These are phyloP conservation scores for Drosophila lacteicornis DNA, from an alignment of 1,140 invertebrate species.

Conservation along the genomic window DNA sequence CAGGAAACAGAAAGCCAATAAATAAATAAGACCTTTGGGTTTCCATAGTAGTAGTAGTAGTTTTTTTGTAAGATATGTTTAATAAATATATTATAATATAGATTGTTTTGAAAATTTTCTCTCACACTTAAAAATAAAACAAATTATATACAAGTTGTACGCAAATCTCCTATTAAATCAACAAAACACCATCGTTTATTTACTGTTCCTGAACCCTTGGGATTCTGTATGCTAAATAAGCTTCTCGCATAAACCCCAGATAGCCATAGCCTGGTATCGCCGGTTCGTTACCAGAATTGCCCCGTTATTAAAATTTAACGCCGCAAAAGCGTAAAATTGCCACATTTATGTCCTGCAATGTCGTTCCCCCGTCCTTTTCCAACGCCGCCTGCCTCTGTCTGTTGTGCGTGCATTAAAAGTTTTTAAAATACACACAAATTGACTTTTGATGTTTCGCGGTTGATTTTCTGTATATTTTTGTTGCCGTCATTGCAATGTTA, in stretches of 20 bases:
- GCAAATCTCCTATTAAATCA: background rate
- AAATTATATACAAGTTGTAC: too few species aligned
- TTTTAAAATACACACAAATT: conserved; percentile 79
- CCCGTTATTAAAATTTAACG: conserved; percentile 80
- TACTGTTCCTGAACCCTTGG: background rate
- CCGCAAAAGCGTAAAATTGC: conserved; percentile 80
- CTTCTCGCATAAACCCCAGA: conserved; percentile 29
- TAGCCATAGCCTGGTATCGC: conserved; percentile 37
- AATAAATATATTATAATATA: too few species aligned
- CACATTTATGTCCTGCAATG: conserved; percentile 73
- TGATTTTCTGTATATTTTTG: conserved; percentile 61
- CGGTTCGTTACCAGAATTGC: conserved; percentile 60
- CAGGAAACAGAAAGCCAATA: too few species aligned
- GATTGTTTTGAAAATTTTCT: too few species aligned
- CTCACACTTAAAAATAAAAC: too few species aligned
- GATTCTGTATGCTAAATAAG: background rate
- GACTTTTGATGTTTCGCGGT: conserved; percentile 81
- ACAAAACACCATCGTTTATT: background rate
- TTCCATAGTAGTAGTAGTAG: too few species aligned
- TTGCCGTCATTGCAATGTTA: conserved; percentile 39
- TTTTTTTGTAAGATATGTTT: too few species aligned
- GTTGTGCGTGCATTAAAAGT: conserved; percentile 72
- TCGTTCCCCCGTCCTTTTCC: conserved; percentile 19
- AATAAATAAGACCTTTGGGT: too few species aligned
- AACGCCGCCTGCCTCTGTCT: background rate